Conservation (phyloP, 2,888 invertebrate genomes). For the Nasonovia ribisnigri region DNA sequence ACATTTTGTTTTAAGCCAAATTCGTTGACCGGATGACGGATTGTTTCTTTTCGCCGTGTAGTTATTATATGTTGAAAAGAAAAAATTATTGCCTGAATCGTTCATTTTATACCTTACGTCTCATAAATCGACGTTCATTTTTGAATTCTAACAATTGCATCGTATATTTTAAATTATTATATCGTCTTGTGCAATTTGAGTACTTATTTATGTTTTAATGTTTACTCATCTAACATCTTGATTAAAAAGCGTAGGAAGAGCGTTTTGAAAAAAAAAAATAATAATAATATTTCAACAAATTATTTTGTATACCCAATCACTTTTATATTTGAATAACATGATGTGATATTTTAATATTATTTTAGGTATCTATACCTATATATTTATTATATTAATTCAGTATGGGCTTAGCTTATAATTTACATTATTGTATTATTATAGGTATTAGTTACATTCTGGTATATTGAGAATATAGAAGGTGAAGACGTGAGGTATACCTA, state of each 20-base stretch:
- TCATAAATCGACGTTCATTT: not conserved
- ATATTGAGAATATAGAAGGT: not conserved
- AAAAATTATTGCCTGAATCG: not conserved
- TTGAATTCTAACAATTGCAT: not conserved
- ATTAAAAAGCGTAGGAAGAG: not conserved
- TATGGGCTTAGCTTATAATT: not conserved
- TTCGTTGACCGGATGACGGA: not conserved
- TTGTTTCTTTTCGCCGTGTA: not conserved
- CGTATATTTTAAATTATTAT: not conserved
- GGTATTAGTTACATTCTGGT: not conserved
- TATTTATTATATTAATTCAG: not conserved
- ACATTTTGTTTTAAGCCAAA: not conserved
- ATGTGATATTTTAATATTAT: not conserved
- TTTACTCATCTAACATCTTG: not conserved
- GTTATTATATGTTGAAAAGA: not conserved
- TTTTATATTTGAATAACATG: not conserved
- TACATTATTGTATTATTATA: not conserved
- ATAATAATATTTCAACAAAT: not conserved
- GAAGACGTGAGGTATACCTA: too few relatives aligned
- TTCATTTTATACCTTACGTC: not conserved
- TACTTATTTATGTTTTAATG: not conserved
- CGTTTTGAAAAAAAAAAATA: not conserved
- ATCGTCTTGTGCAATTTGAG: not conserved
- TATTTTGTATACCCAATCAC: not conserved
- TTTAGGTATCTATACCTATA: not conserved